Evolutionary conservation across 2,797 vertebrate genomes (phyloP), one percentile per base, ranked within the genome.

Genomic region (Alauda arvensis): DNA sequence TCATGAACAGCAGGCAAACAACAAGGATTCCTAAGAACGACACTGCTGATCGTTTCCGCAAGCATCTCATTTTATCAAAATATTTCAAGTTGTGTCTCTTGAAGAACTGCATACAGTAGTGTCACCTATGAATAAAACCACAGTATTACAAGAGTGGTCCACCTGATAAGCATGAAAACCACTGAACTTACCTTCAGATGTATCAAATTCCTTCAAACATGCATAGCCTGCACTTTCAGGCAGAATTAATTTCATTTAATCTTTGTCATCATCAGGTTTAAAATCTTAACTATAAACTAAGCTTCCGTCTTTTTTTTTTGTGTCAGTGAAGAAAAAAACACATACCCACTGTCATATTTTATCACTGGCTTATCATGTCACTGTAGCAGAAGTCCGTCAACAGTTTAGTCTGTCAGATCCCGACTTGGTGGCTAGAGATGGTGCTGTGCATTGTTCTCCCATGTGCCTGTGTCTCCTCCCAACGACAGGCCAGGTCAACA

Each of bases 21-120:
- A 99, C 98, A 95, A 99, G 98, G 92, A 98, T 96, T 91, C 98
- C 99, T 53, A 99, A 97, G 95, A 99, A 98, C 12, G 99, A 99
- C 34, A 99, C 98, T 33, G 98, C 97, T 88, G 98, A 98, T 93
- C 99, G 98, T 95, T 99, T 99, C 95, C 99, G 96, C 96, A 99
- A 97, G 97, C 98, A 99, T 97, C 99, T 98, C 99, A 99, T 99
- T 97, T 99, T 99, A 98, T 99, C 98, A 93, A 98, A 95, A 93
- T 97, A 97, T 97, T 98, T 98, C 97, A 97, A 97, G 92, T 96
- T 87, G 89, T 97, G 93, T 95, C 98, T 98, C 93, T 93, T 94
- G 96, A 96, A 95, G 68, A 93, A 94, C 88, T 84, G 55, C 94
- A 95, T 87, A 90, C 4, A 33, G 80, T 87, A 95, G 91, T 87